A percentile compares a stretch with the other conserved stretches of the same genome.
Evolutionary conservation across 2,797 vertebrate genomes (phyloP).

Genomic region (Pipistrellus pipistrellus): DNA sequence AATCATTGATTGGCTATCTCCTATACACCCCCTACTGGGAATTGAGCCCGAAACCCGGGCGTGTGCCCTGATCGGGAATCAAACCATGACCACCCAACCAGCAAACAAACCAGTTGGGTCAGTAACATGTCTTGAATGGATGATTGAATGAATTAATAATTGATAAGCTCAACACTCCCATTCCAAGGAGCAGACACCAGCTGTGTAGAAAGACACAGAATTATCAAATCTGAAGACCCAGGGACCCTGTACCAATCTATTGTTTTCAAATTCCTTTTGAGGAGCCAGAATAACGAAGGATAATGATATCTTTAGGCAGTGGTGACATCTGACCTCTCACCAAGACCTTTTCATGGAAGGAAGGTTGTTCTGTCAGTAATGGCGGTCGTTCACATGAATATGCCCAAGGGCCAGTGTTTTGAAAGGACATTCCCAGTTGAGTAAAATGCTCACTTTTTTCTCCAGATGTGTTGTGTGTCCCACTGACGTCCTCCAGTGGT

Average conservation of each 20-base stretch:
- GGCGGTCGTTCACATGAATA: neutral
- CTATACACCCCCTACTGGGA: too few relatives aligned
- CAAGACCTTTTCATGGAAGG: neutral
- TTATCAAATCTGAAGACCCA: neutral
- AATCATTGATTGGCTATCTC: too few relatives aligned
- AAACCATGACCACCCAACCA: too few relatives aligned
- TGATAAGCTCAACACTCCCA: neutral
- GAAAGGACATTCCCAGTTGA: neutral
- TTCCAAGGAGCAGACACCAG: neutral
- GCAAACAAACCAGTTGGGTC: too few relatives aligned
- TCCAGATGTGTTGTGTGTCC: neutral
- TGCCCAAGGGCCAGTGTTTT: neutral
- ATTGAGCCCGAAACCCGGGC: too few relatives aligned
- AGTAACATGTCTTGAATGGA: neutral
- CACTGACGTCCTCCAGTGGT: neutral
- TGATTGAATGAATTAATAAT: neutral
- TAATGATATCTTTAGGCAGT: neutral
- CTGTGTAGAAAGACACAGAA: neutral
- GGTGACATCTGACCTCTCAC: neutral
- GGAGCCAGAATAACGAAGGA: neutral
- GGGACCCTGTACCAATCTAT: neutral
- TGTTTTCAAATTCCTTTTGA: constrained; percentile 25
- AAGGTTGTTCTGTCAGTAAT: neutral
- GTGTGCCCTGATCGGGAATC: too few relatives aligned
- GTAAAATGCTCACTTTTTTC: neutral